phyloP scores from a whole-genome alignment of 1,140 invertebrate species.

The Lasioglossum albipes region DNA sequence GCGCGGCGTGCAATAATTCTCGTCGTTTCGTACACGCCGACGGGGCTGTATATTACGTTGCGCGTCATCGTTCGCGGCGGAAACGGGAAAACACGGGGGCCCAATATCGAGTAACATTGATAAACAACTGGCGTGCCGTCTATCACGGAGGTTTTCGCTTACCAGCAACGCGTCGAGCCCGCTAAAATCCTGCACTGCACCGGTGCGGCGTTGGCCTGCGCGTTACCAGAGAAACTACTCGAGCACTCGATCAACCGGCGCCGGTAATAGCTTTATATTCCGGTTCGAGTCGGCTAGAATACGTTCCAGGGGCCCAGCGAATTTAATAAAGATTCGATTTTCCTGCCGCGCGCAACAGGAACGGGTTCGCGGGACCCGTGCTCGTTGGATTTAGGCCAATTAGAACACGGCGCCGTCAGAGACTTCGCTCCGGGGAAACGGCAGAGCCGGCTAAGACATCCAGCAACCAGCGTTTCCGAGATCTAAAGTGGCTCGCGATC shows the following conservation, averaged over 20 bases:
- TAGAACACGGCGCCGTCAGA: neutral
- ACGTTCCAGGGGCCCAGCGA: neutral
- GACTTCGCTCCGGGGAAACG: neutral
- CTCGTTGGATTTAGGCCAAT: slow-evolving; percentile 1
- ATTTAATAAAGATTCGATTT: neutral
- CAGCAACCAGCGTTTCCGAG: neutral
- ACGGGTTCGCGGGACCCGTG: neutral
- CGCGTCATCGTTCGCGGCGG: slow-evolving; percentile 1
- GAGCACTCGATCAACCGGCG: neutral
- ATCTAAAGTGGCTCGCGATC: neutral
- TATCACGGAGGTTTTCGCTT: slow-evolving; percentile 26
- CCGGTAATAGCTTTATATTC: slow-evolving; percentile 19
- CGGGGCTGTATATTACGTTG: neutral
- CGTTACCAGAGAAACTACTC: neutral
- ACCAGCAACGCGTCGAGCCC: neutral
- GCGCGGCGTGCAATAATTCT: slow-evolving; percentile 9
- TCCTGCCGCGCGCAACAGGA: neutral
- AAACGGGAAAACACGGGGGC: neutral
- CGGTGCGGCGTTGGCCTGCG: no score
- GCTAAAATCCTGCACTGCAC: neutral
- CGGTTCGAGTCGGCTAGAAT: neutral
- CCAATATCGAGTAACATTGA: slow-evolving; percentile 42
- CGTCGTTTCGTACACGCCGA: neutral
- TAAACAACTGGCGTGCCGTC: slow-evolving; percentile 31
- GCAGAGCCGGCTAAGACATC: neutral